These are phyloP conservation scores for Sipha maydis DNA, from an alignment of 2,888 invertebrate genomes.

Conservation along the genomic window DNA sequence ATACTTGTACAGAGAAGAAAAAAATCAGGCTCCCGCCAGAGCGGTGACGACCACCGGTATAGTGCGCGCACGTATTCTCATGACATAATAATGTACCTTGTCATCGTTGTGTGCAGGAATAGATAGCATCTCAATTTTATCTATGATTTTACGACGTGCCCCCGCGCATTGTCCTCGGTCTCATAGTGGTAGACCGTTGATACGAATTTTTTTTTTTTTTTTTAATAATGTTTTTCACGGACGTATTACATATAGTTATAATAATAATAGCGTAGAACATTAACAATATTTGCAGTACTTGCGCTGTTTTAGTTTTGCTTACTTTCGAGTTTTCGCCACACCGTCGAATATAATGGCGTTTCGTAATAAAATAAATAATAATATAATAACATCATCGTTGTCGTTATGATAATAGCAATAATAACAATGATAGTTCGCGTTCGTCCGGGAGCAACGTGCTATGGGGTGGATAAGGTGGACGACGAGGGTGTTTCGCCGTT, in stretches of 20 bases:
- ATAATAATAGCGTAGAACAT: too few relatives aligned
- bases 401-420: constrained; percentile 19
- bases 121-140: neutral
- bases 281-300: neutral
- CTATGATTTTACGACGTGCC: neutral
- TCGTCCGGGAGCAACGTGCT: too few relatives aligned
- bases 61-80: neutral
- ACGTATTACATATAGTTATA: neutral
- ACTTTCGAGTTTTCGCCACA: constrained; percentile 11
- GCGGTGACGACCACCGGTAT: neutral
- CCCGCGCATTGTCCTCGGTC: too few relatives aligned
- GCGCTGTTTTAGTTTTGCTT: neutral
- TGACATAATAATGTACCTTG: too few relatives aligned
- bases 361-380: constrained; percentile 57
- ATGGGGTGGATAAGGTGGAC: neutral
- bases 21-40: neutral
- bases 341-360: constrained; percentile 41
- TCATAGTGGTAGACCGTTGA: too few relatives aligned
- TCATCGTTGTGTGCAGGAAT: too few relatives aligned
- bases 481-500: neutral
- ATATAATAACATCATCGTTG: neutral
- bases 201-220: too few relatives aligned
- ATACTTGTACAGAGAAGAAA: neutral
- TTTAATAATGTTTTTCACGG: neutral
- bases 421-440: neutral